Base-by-base conservation (phyloP, 2,888 invertebrate genomes). In the Smittia aterrima region DNA sequence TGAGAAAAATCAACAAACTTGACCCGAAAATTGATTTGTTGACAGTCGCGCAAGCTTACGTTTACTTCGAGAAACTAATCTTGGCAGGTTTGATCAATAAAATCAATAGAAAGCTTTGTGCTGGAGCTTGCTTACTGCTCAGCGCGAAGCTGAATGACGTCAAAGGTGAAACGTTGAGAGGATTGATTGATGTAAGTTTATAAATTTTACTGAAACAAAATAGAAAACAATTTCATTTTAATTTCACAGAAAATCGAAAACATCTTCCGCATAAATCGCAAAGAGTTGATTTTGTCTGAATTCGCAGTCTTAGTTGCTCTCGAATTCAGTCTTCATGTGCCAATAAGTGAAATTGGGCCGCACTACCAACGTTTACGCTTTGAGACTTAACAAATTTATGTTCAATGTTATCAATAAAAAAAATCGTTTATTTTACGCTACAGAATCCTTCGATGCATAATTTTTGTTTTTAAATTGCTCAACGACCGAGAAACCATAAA, bases 61-160 rank as follows among this genome's bases (percentile, higher is more conserved):
- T 98, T n/a, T 98, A 96, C 84, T 98, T 98, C 83, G 98, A 99
- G 82, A 96, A 96, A 82, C 85, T 98, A 74, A 96, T 98, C 78
- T 85, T 97, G 70, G 92, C 92, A 77, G 92, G 93, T 80, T 85
- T 96, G 75, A 94, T 98, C 70, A 96, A 95, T 80, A 99, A 98
- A 83, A 91, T 90, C 80, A 98, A 98, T 81, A 87, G 98, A 64
- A 98, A 98, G 84, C 85, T 96, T 75, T 96, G 96, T 81, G 97
- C 98, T 16, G 98, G 96, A 53, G 96, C 97, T 13, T 96, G 97
- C 82, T 85, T 99, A 74, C 84, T 98, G 75, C 85, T 99, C 13
- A 94, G 98, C 41, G 96, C 98, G 47, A 99, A 99, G 85, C 87
- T 99, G 79, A 98, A 98, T 81, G 98, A 99, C 81, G 92, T 96